Percentiles rank a stretch among this genome's conserved stretches.
phyloP scores from a whole-genome alignment of 2,888 invertebrate species.

The Amiota mariae region DNA sequence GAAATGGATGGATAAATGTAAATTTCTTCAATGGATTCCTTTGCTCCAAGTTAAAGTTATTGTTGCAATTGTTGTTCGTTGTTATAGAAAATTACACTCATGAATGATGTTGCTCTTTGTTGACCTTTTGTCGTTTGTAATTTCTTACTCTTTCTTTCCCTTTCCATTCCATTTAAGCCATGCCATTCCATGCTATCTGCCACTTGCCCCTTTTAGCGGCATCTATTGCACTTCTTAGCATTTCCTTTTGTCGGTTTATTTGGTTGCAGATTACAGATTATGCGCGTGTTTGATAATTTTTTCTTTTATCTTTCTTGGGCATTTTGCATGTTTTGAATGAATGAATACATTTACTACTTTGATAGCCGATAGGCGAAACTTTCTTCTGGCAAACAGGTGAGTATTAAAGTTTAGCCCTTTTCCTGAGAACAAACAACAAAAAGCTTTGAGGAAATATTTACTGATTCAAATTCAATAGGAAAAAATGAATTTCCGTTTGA shows the following conservation, averaged over 20 bases:
- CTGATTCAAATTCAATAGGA: too few relatives aligned
- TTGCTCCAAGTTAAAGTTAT: conserved; percentile 6
- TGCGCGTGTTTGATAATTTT: conserved; percentile 4
- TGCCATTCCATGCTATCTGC: too few relatives aligned
- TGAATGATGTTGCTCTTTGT: conserved; percentile 29
- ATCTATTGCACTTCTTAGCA: neutral
- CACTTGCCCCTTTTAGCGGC: too few relatives aligned
- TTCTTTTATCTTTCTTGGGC: conserved; percentile 11
- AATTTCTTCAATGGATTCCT: conserved; percentile 50
- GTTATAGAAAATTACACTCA: conserved; percentile 30
- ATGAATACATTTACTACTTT: too few relatives aligned
- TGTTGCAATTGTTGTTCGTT: conserved; percentile 17
- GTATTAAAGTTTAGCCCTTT: neutral
- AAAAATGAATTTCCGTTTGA: too few relatives aligned
- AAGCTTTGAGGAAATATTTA: too few relatives aligned
- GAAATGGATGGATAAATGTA: conserved; percentile 59
- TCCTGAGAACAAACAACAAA: neutral
- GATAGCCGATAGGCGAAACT: too few relatives aligned
- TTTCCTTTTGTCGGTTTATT: neutral
- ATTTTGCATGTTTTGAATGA: neutral
- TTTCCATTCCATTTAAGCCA: neutral
- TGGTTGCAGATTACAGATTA: conserved; percentile 15
- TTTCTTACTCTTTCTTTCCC: neutral
- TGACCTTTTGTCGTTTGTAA: conserved; percentile 23
- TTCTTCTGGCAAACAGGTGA: conserved; percentile 25